Evolutionary conservation across 1,140 invertebrate genomes (phyloP), one percentile per base, ranked within the genome.

Genomic region (Drosophila bifasciata): DNA sequence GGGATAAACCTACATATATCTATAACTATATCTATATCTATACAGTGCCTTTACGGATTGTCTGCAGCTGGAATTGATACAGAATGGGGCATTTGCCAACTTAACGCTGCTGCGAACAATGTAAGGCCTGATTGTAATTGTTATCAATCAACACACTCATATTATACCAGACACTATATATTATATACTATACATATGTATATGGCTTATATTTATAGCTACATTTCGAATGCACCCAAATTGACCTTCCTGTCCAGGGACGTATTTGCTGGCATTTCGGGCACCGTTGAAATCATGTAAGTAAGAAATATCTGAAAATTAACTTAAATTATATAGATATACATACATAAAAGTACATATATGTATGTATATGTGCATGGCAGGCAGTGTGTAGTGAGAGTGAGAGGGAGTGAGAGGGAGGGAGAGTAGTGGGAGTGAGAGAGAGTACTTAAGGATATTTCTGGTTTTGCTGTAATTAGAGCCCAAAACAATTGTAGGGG

Each of bases 151-250:
- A 11, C 16, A 11, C 17, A 17, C 11, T 19, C 5, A 52, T 52
- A 52, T 52, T 23, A 25, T 3, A 49, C 2, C 2, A 11, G 4
- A 5, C 2, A 48, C 39, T 25, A 41, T 28, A 36, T 9, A 9
- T 17, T 52, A 28, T 28, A n/a, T n/a, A n/a, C n/a, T n/a, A n/a
- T n/a, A n/a, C n/a, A n/a, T n/a, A n/a, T n/a, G n/a, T n/a, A n/a
- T n/a, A n/a, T n/a, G n/a, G 7, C 36, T 21, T 21, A 46, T 40
- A 9, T 25, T 70, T 76, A 17, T 74, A 93, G 93, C 67, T 93
- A 93, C 63, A 94, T 94, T 52, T 92, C 92, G 6, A 81, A 92
- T 62, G 92, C 92, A 1, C 93, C 93, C 13, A 92, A 93, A 67
- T 62, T 94, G 32, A 92, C 79, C 53, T 91, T 79, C 51, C 84